Evolutionary conservation across 2,113 vertebrate genomes (phyloP), one percentile per base, ranked within the genome.

Genomic region (Hippocampus abdominalis): DNA sequence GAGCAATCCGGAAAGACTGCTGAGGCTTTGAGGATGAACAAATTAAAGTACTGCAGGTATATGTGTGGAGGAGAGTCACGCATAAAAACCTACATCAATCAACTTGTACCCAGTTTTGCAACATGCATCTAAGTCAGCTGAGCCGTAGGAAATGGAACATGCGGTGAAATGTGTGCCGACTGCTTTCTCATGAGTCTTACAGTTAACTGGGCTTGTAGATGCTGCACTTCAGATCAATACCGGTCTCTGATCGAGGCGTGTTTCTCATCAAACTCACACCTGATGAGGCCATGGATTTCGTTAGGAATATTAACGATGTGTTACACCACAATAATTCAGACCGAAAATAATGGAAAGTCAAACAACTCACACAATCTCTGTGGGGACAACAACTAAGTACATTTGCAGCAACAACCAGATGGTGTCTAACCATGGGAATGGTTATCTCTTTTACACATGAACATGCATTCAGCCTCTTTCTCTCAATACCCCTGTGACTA

Each of bases 381-480:
- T 71, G 74, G 78, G 64, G 64, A 40, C 21, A 62, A 46, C 15
- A 15, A 67, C 44, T 32, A 64, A 77, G 53, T 72, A 73, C 42
- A 74, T 76, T 71, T 72, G 32, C 74, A 71, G 57, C 51, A 23
- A 74, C 72, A 84, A 82, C 66, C 76, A 84, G 78, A 81, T 84
- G 81, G 72, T 76, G 71, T 25, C 13, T 27, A 71, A 71, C 61
- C 73, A 68, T 25, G 48, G 54, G 40, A 67, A 68, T 74, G 70
- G 56, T 82, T 71, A 8, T 60, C 73, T 74, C 49, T 66, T 11
- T 27, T 57, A 48, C 66, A 59, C 62, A 23, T 71, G 15, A 59
- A 29, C 25, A 59, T 46, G 68, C 74, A 53, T 54, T 44, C 70
- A 65, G 8, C n/a, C 49, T 56, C 62, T 53, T 46, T 40, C 65